Evolutionary conservation across 2,888 invertebrate species (phyloP), one percentile per base, ranked within the genome.

Genomic region (Cyclophora albipunctata): DNA sequence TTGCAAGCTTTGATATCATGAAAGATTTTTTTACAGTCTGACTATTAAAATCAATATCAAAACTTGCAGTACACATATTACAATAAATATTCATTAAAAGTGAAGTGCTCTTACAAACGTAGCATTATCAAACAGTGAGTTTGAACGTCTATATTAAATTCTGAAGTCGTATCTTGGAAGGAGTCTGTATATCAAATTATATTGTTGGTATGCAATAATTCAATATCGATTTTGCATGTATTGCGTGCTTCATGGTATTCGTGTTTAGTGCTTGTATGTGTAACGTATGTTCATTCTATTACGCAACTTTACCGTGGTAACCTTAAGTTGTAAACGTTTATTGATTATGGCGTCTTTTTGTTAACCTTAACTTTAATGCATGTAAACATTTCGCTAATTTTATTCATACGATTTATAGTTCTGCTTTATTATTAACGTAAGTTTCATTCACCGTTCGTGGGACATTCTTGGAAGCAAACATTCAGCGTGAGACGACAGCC

Each of bases 401-500:
- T 34, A 5, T 33, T 43, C 34, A 20, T 47, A 1, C 34, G 46
- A 42, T 20, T 42, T 3, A 7, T 48, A 52, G 45, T 51, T n/a
- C 42, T 42, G 20, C 35, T 46, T 45, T 49, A 7, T 20, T 20
- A 20, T 20, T 20, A 20, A 20, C 20, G 20, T 20, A 53, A 45
- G 20, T 42, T 4, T 42, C 43, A 42, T 7, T 42, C 48, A 52
- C 49, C 45, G 42, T 53, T 47, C 50, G 45, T 49, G 42, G 44
- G 34, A 47, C 52, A 40, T 62, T 54, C 47, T 57, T 58, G 34
- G 53, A 75, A 75, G 70, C 71, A 53, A 56, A 65, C 66, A 71
- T 59, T 61, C 54, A 76, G 73, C 75, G 71, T 75, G 75, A 62
- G 51, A 56, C 59, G 58, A 52, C 75, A 76, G 78, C 75, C 75